Evolutionary conservation across 2,113 vertebrate species (phyloP).

Genomic region (Ancistrus triradiatus): DNA sequence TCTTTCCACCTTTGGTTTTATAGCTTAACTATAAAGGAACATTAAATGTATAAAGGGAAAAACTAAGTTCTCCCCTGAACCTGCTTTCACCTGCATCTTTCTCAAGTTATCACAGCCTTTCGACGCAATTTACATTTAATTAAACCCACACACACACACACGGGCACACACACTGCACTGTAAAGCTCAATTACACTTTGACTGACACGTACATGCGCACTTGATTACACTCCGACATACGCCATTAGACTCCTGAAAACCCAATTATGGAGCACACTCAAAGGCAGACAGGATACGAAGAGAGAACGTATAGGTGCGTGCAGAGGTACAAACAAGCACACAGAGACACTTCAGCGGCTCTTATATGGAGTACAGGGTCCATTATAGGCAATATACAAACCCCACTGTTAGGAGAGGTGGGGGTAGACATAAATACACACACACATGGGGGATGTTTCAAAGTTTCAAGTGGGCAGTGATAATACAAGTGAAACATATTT

Average conservation of each 20-base stretch:
- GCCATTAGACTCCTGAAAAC: constrained; percentile 55
- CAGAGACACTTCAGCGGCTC: constrained; percentile 8
- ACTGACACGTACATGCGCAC: constrained; percentile 42
- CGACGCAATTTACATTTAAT: constrained; percentile 11
- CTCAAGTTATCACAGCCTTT: neutral
- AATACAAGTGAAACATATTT: too few relatives aligned
- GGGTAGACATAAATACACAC: too few relatives aligned
- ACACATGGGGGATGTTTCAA: too few relatives aligned
- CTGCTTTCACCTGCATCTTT: neutral
- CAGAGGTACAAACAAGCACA: constrained; percentile 8
- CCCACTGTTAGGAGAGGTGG: too few relatives aligned
- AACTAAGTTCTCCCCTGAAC: neutral
- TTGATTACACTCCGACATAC: constrained; percentile 53
- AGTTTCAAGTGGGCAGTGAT: too few relatives aligned
- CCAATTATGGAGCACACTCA: constrained; percentile 56
- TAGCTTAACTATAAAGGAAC: neutral
- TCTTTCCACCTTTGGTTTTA: neutral
- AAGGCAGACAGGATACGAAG: too few relatives aligned
- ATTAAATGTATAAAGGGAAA: neutral
- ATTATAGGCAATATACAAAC: too few relatives aligned
- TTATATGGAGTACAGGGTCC: too few relatives aligned
- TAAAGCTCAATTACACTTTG: constrained; percentile 41
- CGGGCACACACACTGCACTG: constrained; percentile 12
- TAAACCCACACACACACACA: constrained; percentile 1
- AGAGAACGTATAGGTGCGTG: neutral